Evolutionary conservation across 35 echinoderm and acorn worm species (phyloP), one percentile per base, ranked within the genome.

Genomic region (Nesometra sesokonis): DNA sequence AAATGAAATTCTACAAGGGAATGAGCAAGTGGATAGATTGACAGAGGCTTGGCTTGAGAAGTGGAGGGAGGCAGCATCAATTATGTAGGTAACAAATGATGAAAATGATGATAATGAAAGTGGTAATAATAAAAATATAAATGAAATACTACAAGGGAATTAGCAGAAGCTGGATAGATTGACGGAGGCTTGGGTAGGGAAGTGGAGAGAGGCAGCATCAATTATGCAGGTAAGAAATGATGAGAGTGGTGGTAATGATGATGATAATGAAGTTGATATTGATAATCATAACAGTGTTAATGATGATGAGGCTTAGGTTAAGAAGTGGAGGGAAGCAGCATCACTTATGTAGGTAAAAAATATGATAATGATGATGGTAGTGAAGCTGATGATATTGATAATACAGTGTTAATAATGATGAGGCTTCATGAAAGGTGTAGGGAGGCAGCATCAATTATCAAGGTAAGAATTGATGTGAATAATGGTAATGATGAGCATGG

Each of bases 41-140:
- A 99, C 96, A 23, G 92, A 93, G 34, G 96, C 96, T 34, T 99
- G 96, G 96, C 93, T 99, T 13, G 92, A 90, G 39, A 99, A 99
- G 67, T 99, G 96, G 96, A 99, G 84, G 40, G 93, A 99, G 40
- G 96, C 89, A 77, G 92, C 96, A 11, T 29, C 83, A 82, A 99
- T 99, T 27, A 99, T 99, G 96, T 87, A 92, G 93, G 96, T 94
- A 89, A 31, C 27, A 32, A 80, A 19, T 47, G 30, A 36, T 32
- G 15, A 3, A 3, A 34, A 36, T 81, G 32, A 27, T 43, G 39
- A 15, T 43, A 15, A 15, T 43, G 39, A 43, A 43, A 43, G 39
- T 4, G 39, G 39, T 43, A 43, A 43, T 43, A 15, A 99, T 76
- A 34, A 87, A 27, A 90, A 90, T 77, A 94, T 99, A 31, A 92